phyloP scores from a whole-genome alignment of 2,888 invertebrate species.

The Elegia similella region DNA sequence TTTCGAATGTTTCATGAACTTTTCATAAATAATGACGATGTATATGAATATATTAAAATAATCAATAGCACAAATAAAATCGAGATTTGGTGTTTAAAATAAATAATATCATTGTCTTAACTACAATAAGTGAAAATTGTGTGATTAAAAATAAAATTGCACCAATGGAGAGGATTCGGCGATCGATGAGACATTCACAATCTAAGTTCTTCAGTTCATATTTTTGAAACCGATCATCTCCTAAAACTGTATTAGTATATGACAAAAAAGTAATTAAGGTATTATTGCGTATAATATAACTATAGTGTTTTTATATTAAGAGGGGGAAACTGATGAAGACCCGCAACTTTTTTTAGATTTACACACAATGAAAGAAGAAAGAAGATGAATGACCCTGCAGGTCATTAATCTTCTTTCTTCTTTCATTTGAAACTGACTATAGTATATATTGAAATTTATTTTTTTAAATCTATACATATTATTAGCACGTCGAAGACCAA shows the following conservation, averaged over 20 bases:
- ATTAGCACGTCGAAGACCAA: background rate
- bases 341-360: too few species aligned
- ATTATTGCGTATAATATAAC: too few species aligned
- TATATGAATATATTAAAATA: background rate
- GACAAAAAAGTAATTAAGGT: background rate
- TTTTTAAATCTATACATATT: background rate
- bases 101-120: constrained; percentile 7
- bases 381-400: too few species aligned
- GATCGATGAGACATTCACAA: background rate
- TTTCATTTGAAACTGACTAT: too few species aligned
- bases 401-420: too few species aligned
- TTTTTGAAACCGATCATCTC: background rate
- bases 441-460: too few species aligned
- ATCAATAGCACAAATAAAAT: background rate
- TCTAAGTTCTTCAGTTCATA: background rate
- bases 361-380: too few species aligned
- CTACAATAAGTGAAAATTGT: constrained; percentile 1
- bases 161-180: constrained; percentile 7
- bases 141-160: constrained; percentile 12
- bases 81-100: background rate
- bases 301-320: too few species aligned
- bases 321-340: too few species aligned
- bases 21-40: background rate
- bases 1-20: background rate
- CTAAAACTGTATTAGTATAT: background rate